Percentiles rank a stretch among this genome's conserved stretches.
These are phyloP conservation scores for Synanthedon andrenaeformis DNA, from an alignment of 2,888 invertebrate genomes.

Conservation along the genomic window DNA sequence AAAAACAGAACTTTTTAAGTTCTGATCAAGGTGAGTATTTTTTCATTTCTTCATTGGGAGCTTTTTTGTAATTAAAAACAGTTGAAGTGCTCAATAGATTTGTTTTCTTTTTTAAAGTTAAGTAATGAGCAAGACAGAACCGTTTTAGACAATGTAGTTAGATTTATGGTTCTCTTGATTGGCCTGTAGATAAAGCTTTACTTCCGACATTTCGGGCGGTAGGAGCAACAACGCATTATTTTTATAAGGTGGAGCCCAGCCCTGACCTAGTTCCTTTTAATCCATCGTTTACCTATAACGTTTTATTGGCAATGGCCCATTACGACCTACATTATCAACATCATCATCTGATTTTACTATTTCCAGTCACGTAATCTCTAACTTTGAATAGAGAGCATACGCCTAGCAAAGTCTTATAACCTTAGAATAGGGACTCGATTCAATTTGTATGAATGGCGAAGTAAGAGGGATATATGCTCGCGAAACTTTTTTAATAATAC, in stretches of 20 bases:
- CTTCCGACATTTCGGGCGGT: slow-evolving; percentile 28
- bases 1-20: not conserved
- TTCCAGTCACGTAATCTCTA: slow-evolving; percentile 69
- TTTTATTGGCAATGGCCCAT: slow-evolving; percentile 69
- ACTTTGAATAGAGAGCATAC: slow-evolving; percentile 63
- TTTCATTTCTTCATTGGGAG: not conserved
- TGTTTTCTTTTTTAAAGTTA: too few relatives aligned
- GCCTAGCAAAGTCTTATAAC: slow-evolving; percentile 24
- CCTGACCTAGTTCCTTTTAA: slow-evolving; percentile 66
- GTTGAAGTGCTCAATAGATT: too few relatives aligned
- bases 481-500: slow-evolving; percentile 42
- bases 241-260: slow-evolving; percentile 57
- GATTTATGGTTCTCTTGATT: slow-evolving; percentile 5
- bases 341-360: slow-evolving; percentile 70
- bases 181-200: slow-evolving; percentile 33
- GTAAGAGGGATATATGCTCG: slow-evolving; percentile 28
- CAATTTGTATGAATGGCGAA: slow-evolving; percentile 37
- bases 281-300: slow-evolving; percentile 70
- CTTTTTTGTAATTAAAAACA: too few relatives aligned
- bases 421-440: slow-evolving; percentile 27
- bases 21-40: not conserved
- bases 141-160: too few relatives aligned
- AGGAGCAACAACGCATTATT: slow-evolving; percentile 46
- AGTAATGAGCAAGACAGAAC: too few relatives aligned
- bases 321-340: slow-evolving; percentile 70